Conservation (phyloP, 2,888 invertebrate species). For the Acleris sparsana region DNA sequence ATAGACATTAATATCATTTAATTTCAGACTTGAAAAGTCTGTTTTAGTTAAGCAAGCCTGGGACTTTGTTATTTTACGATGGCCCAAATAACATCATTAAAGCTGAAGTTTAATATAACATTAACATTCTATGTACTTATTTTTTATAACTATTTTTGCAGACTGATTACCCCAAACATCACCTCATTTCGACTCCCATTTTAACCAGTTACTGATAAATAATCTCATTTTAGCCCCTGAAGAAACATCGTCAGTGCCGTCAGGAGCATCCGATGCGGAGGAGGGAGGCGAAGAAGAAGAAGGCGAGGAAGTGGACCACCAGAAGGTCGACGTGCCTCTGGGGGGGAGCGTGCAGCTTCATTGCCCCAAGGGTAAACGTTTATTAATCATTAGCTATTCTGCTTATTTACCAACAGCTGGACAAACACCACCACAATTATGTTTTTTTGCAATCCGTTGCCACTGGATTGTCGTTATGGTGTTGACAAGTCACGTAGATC, state of each 20-base stretch:
- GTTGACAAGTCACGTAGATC: no score
- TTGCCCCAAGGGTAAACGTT: constrained; percentile 88
- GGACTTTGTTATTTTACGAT: no score
- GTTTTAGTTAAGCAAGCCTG: no score
- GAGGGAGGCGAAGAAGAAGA: constrained; percentile 50
- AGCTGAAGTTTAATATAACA: no score
- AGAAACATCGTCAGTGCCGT: constrained; percentile 40
- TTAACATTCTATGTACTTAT: no score
- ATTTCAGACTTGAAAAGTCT: no score
- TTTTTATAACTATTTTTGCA: no score
- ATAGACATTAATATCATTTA: no score
- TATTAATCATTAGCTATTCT: not conserved
- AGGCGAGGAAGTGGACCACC: constrained; percentile 66
- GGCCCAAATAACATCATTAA: no score
- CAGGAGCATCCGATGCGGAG: constrained; percentile 60
- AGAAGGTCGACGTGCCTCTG: constrained; percentile 91
- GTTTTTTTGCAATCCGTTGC: not conserved
- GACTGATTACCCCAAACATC: no score
- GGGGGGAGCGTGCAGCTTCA: constrained; percentile 94
- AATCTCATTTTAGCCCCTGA: constrained; percentile 13
- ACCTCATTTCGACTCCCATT: no score
- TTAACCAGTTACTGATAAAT: not conserved
- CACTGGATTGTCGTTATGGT: no score
- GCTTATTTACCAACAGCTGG: not conserved
- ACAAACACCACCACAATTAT: not conserved